Evolutionary conservation across 2,113 vertebrate genomes (phyloP).

Genomic region (Cardinalis cardinalis): DNA sequence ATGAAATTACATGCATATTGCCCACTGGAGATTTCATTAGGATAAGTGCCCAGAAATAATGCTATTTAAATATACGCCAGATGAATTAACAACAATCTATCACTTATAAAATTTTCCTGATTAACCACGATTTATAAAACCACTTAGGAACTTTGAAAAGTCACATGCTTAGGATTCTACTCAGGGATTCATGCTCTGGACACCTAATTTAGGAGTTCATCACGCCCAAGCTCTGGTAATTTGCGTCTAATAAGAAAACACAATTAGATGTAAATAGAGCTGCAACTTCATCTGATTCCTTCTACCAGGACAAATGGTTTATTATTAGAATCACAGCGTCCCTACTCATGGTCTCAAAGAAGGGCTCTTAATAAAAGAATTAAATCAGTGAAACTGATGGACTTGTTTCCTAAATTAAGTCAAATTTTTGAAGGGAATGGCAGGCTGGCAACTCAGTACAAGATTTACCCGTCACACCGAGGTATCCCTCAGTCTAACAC

Average conservation of each 20-base stretch:
- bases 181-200: background rate
- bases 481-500: background rate
- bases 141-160: conserved; percentile 36
- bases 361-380: conserved; percentile 57
- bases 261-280: conserved; percentile 8
- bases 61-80: background rate
- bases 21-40: conserved; percentile 46
- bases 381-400: conserved; percentile 26
- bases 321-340: background rate
- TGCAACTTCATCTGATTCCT: background rate
- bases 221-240: background rate
- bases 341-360: conserved; percentile 24
- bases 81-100: conserved; percentile 47
- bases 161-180: background rate
- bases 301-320: background rate
- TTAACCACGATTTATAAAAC: conserved; percentile 13
- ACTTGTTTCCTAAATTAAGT: conserved; percentile 48
- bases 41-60: conserved; percentile 44
- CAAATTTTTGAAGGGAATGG: background rate
- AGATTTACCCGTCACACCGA: background rate
- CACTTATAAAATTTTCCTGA: conserved; percentile 15
- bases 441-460: background rate
- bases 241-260: conserved; percentile 37
- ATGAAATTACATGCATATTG: conserved; percentile 37
- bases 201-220: conserved; percentile 7